phyloP scores from a whole-genome alignment of 2,888 invertebrate genomes.

The Xanthia icteritia region DNA sequence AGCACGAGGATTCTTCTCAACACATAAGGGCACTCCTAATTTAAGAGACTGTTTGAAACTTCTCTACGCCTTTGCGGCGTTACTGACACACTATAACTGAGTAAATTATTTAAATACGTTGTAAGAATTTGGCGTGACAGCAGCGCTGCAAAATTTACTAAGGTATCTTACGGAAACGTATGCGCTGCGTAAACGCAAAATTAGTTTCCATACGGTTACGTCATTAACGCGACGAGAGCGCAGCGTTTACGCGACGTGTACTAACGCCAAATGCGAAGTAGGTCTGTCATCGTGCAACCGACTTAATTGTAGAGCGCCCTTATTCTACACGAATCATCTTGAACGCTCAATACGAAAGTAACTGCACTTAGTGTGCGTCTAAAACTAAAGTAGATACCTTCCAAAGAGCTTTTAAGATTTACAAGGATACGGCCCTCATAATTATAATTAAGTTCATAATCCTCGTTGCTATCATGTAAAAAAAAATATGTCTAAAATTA shows the following conservation, averaged over 20 bases:
- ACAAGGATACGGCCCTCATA: slow-evolving; percentile 33
- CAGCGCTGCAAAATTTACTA: background rate
- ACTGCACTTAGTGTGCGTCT: slow-evolving; percentile 32
- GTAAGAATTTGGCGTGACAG: background rate
- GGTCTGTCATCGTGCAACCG: slow-evolving; percentile 1
- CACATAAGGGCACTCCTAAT: slow-evolving; percentile 23
- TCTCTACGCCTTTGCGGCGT: background rate
- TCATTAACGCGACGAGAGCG: too few relatives aligned
- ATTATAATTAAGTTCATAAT: slow-evolving; percentile 50
- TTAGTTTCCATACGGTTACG: background rate
- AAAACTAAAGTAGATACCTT: slow-evolving; percentile 33
- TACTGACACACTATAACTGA: background rate
- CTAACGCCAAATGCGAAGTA: background rate
- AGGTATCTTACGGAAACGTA: background rate
- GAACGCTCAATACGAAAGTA: slow-evolving; percentile 38
- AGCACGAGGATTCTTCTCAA: slow-evolving; percentile 64
- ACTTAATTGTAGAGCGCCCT: slow-evolving; percentile 30
- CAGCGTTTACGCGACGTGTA: background rate
- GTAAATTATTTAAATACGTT: background rate
- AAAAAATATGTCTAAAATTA: slow-evolving; percentile 39
- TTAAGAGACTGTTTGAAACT: slow-evolving; percentile 20
- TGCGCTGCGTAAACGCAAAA: background rate
- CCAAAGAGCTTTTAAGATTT: slow-evolving; percentile 31
- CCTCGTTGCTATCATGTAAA: slow-evolving; percentile 63
- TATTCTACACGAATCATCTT: slow-evolving; percentile 27